Evolutionary conservation across 1,140 invertebrate genomes (phyloP), one percentile per base, ranked within the genome.

Genomic region (Drosophila grimshawi): DNA sequence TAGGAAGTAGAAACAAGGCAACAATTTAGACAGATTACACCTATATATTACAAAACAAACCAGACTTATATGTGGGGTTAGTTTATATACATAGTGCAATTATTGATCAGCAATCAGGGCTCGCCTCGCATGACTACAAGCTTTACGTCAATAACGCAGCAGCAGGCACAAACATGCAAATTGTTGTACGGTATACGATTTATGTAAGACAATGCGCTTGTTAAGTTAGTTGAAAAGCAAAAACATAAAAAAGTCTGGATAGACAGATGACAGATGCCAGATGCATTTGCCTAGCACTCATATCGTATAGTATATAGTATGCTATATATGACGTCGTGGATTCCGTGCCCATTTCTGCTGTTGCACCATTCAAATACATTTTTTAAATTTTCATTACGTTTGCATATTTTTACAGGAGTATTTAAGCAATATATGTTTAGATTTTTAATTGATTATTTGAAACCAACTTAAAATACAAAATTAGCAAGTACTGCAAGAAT

Each of bases 321-420:
- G 90, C 78, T 86, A 69, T 81, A 92, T 90, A 92, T 90, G 90
- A 92, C 71, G 86, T 92, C 90, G 86, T 92, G 90, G 86, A 89
- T 81, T 76, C 68, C 82, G 89, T 81, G 72, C 57, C 76, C 76
- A 66, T 65, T 77, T 64, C 79, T 70, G 64, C 66, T 70, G 68
- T 78, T 69, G 60, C 63, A 61, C 67, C 72, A 72, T 68, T 80
- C 52, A 71, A 63, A 10, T 76, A 46, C 11, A 56, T 53, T 64
- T 33, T 63, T 61, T 55, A 78, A 41, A 43, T 74, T 65, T 63
- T 43, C 6, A 85, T 88, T 88, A 88, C 85, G 85, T 88, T 88
- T 88, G 83, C 83, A 88, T 37, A 80, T 80, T 88, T 89, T 80
- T 80, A 52, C 55, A 69, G 72, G 69, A 73, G 52, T 86, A 85